These are phyloP conservation scores for Drosophila sucinea DNA, from an alignment of 1,140 invertebrate genomes.

Conservation along the genomic window DNA sequence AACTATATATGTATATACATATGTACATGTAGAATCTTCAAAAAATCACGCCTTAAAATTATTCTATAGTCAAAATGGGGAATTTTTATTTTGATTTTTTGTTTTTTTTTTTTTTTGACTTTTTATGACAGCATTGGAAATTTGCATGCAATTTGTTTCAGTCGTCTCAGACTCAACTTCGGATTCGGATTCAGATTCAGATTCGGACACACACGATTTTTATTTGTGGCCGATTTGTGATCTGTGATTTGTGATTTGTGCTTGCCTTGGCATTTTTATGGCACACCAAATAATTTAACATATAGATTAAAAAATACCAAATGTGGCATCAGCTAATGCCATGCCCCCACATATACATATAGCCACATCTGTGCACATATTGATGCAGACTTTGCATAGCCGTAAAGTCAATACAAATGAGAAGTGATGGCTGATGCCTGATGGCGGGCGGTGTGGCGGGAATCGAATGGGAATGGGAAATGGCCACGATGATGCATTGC, in stretches of 20 bases:
- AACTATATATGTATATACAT: too few relatives aligned
- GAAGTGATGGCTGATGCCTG: constrained; percentile 16
- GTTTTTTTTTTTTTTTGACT: neutral
- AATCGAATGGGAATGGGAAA: neutral
- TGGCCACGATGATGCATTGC: constrained; percentile 15
- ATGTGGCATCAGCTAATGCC: constrained; percentile 53
- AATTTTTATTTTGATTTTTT: constrained; percentile 18
- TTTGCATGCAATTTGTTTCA: constrained; percentile 9
- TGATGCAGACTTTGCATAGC: constrained; percentile 74
- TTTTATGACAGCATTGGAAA: constrained; percentile 8
- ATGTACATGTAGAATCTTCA: neutral
- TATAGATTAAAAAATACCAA: constrained; percentile 61
- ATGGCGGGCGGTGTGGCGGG: constrained; percentile 9
- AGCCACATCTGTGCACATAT: constrained; percentile 37
- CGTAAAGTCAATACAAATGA: constrained; percentile 66
- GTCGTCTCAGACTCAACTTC: neutral
- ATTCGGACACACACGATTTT: constrained; percentile 9
- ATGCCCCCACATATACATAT: constrained; percentile 29
- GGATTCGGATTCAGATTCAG: too few relatives aligned
- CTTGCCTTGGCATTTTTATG: constrained; percentile 69
- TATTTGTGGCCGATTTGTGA: neutral
- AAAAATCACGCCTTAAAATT: neutral
- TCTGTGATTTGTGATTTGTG: constrained; percentile 29
- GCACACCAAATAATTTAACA: constrained; percentile 45
- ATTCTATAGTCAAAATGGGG: neutral